phyloP scores from a whole-genome alignment of 1,140 invertebrate genomes.

The Drosophila rufa region DNA sequence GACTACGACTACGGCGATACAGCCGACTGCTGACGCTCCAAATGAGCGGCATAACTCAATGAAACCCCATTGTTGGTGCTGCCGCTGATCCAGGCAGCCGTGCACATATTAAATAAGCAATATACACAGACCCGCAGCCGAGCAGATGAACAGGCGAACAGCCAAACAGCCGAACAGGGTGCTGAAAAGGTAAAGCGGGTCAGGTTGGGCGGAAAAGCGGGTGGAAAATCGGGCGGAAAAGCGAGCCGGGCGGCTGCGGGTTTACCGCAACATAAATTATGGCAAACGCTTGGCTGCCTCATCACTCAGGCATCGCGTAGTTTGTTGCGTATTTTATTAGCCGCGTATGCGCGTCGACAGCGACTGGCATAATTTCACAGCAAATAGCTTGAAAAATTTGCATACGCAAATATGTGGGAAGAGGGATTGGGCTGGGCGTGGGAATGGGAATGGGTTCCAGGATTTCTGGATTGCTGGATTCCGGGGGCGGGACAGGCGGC shows the following conservation, averaged over 20 bases:
- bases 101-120: conserved; percentile 83
- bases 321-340: conserved; percentile 79
- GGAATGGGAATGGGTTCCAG: conserved; percentile 1
- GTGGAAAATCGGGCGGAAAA: conserved; percentile 31
- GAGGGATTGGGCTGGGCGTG: conserved; percentile 18
- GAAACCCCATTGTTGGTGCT: conserved; percentile 70
- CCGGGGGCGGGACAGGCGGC: not conserved
- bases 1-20: conserved; percentile 34
- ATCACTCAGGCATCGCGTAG: conserved; percentile 78
- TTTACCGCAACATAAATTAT: conserved; percentile 82
- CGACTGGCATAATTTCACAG: conserved; percentile 71
- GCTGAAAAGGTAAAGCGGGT: conserved; percentile 63
- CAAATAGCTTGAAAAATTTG: conserved; percentile 79
- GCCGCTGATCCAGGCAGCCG: conserved; percentile 65
- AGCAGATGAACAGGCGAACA: not conserved
- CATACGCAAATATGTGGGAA: conserved; percentile 52
- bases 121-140: conserved; percentile 60
- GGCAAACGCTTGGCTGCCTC: conserved; percentile 77
- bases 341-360: conserved; percentile 53
- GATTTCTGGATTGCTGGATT: conserved; percentile 1
- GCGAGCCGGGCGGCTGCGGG: conserved; percentile 28
- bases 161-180: conserved; percentile 2
- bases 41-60: conserved; percentile 82
- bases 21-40: conserved; percentile 51
- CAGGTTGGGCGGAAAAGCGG: conserved; percentile 37